Base-by-base conservation (phyloP, 2,888 invertebrate species). In the Ametastegia equiseti region DNA sequence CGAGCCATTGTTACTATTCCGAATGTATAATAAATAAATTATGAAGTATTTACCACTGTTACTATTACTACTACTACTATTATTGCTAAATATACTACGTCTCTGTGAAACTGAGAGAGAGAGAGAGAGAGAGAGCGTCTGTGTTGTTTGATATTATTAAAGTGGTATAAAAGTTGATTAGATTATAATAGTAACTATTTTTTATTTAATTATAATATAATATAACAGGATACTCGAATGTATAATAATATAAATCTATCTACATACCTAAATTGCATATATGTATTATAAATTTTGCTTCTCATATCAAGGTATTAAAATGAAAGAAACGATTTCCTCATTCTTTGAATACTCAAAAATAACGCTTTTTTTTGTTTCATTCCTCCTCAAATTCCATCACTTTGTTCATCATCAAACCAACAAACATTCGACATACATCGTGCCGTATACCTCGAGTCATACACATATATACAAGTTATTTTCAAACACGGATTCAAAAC, bases 131-230 rank as follows among this genome's bases (percentile, higher is more conserved):
- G 15, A 15, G 23, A 45, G 42, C 47, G 47, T 71, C 13, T 47
- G 71, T 71, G 71, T 71, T 71, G 71, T 71, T 71, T 71, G 45
- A 71, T 71, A 71, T 71, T 71, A 71, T 45, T 47, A 71, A n/a
- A n/a, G n/a, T 47, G 15, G 45, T 36, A 71, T 71, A 45, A 0
- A 63, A 65, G 23, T 45, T 23, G 27, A 45, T 23, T n/a, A n/a
- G n/a, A 45, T 30, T 69, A 71, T 71, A 45, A 71, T 30, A 47
- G 45, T 71, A 71, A 71, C 45, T 71, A 71, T 71, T 71, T 71
- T 71, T 71, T 71, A 71, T 45, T 71, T 71, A 71, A 45, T 45
- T 47, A 71, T n/a, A n/a, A n/a, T n/a, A 45, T 27, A 45, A 1
- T 19, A 54, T 54, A 47, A 23, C 0, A 60, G 9, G 60, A 23